Percentiles rank a stretch among this genome's conserved stretches.
Evolutionary conservation across 1,140 invertebrate species (phyloP).

Genomic region (Reticulitermes speratus): DNA sequence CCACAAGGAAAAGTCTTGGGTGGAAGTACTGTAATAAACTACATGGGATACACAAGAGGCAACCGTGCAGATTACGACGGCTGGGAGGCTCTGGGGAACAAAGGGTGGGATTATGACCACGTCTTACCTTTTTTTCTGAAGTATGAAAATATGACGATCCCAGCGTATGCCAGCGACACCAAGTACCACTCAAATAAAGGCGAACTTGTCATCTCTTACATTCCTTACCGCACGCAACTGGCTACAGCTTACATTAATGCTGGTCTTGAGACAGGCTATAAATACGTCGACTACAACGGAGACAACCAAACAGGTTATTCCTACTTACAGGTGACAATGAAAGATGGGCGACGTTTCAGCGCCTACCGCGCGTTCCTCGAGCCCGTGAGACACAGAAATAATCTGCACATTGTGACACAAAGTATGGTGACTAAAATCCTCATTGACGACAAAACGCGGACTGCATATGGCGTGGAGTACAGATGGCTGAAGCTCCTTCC

Average conservation of each 20-base stretch:
- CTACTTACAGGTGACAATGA: slow-evolving; percentile 59
- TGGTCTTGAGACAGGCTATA: slow-evolving; percentile 64
- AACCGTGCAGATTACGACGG: slow-evolving; percentile 59
- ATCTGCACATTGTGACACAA: slow-evolving; percentile 63
- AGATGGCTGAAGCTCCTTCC: no score
- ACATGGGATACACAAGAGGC: slow-evolving; percentile 62
- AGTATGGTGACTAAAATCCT: slow-evolving; percentile 70
- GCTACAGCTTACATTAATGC: slow-evolving; percentile 66
- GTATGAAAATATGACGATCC: slow-evolving; percentile 48
- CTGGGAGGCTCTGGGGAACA: slow-evolving; percentile 58
- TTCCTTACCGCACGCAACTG: slow-evolving; percentile 58
- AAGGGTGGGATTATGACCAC: slow-evolving; percentile 59
- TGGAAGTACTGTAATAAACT: slow-evolving; percentile 62
- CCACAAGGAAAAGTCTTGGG: slow-evolving; percentile 51
- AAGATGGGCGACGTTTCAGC: slow-evolving; percentile 70
- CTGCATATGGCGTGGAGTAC: slow-evolving; percentile 65
- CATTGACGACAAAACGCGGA: slow-evolving; percentile 64
- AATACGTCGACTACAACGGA: slow-evolving; percentile 72
- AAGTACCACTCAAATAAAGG: slow-evolving; percentile 40
- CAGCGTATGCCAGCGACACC: slow-evolving; percentile 67
- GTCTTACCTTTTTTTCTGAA: slow-evolving; percentile 55
- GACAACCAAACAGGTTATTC: slow-evolving; percentile 61
- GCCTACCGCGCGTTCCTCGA: slow-evolving; percentile 72
- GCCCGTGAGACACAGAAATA: slow-evolving; percentile 59
- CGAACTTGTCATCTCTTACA: slow-evolving; percentile 46